Conservation (phyloP, 2,797 vertebrate genomes). For the Channa striata region DNA sequence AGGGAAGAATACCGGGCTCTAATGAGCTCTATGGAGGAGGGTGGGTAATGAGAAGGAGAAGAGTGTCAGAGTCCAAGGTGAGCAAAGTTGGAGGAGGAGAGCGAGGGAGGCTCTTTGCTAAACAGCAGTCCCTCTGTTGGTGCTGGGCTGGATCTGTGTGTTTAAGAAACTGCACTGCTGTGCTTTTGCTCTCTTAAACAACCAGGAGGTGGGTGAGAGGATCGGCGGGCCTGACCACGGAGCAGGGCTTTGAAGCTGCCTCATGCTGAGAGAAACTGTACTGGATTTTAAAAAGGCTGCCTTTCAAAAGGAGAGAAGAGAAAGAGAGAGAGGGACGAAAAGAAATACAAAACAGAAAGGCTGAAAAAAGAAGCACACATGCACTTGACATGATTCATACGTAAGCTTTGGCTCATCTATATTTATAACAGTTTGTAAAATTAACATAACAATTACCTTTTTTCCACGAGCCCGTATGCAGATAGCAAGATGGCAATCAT, state of each 20-base stretch:
- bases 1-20: slow-evolving; percentile 56
- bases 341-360: slow-evolving; percentile 32
- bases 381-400: slow-evolving; percentile 18
- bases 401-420: slow-evolving; percentile 53
- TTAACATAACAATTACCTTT: slow-evolving; percentile 76
- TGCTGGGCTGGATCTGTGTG: slow-evolving; percentile 71
- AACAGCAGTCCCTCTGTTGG: slow-evolving; percentile 66
- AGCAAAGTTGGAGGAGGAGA: slow-evolving; percentile 42
- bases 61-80: slow-evolving; percentile 69
- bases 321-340: slow-evolving; percentile 50
- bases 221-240: slow-evolving; percentile 71
- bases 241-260: slow-evolving; percentile 77
- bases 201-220: slow-evolving; percentile 76
- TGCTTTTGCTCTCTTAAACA: slow-evolving; percentile 81
- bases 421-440: slow-evolving; percentile 62
- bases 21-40: slow-evolving; percentile 73
- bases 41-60: slow-evolving; percentile 50
- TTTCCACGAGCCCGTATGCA: slow-evolving; percentile 32
- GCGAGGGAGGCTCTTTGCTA: slow-evolving; percentile 55
- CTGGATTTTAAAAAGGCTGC: slow-evolving; percentile 70
- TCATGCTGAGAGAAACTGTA: slow-evolving; percentile 75
- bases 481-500: slow-evolving; percentile 67
- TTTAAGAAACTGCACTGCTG: slow-evolving; percentile 78
- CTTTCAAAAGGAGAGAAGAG: slow-evolving; percentile 53
- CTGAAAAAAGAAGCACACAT: slow-evolving; percentile 1